Base-by-base conservation (phyloP, 30 jellyfish, hydroid and myxozoan genomes). In the Cassiopea andromeda region DNA sequence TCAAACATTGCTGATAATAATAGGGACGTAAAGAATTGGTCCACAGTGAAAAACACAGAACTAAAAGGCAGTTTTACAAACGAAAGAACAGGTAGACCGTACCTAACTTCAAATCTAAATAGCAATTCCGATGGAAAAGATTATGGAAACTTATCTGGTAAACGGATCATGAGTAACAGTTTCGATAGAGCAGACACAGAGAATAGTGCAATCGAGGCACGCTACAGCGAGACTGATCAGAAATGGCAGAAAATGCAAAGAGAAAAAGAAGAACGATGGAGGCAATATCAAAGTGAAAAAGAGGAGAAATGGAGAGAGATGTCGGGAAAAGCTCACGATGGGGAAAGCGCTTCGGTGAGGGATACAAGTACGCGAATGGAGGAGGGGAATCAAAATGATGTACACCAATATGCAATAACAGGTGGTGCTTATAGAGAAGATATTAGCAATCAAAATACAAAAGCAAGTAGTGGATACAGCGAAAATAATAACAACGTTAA, bases 161-260 rank as follows among this genome's bases (percentile, higher is more conserved):
- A 57, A 15, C 45, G 83, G 7, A 5, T 85, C n/a, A 9, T 8
- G 1, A 73, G 93, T 45, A 85, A 74, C 59, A 85, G 87, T n/a
- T 75, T 73, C 44, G 87, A 85, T 10, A 75, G 61, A 69, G 90
- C 84, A 49, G 87, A 77, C 58, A 77, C 80, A 6, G 94, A 77
- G 66, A 70, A 70, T 1, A 44, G 57, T n/a, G 57, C 18, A 13
- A 54, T 46, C 18, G 80, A 60, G 64, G 78, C 78, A 6, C 45
- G 27, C 3, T 1, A 46, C 44, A 57, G 67, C 44, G 88, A 75
- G 66, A 69, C 69, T 1, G 88, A 76, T 48, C 59, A 75, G 19
- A 73, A 87, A 18, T 87, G 94, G 94, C 75, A 87, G 78, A 44
- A 87, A 77, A 64, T 79, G 90, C 90, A 87, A 19, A 59, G 45